phyloP scores from a whole-genome alignment of 2,888 invertebrate genomes.

The Cephonodes hylas region DNA sequence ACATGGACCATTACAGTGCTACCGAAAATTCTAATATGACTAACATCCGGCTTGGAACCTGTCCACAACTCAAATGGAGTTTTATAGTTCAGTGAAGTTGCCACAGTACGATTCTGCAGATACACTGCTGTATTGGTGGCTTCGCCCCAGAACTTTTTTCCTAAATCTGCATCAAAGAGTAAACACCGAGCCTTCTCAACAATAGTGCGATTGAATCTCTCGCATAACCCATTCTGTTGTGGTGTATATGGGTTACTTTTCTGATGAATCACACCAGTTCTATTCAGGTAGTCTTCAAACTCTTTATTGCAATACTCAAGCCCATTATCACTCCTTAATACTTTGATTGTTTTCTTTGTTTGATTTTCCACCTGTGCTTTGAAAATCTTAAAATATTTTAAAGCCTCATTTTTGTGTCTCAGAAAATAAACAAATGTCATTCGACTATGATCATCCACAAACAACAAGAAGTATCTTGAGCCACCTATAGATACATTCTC shows the following conservation, averaged over 20 bases:
- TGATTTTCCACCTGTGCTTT: neutral
- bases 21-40: too few species aligned
- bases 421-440: neutral
- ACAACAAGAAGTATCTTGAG: too few species aligned
- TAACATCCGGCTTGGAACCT: too few species aligned
- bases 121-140: too few species aligned
- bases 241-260: neutral
- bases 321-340: neutral
- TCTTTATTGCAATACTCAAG: neutral
- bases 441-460: too few species aligned
- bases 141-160: too few species aligned
- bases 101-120: too few species aligned
- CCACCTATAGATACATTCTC: slow-evolving; percentile 15
- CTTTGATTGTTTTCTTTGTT: neutral
- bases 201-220: neutral
- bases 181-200: too few species aligned
- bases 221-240: neutral
- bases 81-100: too few species aligned
- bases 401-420: neutral
- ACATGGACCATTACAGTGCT: too few species aligned
- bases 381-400: neutral
- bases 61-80: too few species aligned
- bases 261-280: neutral
- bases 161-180: too few species aligned
- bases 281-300: neutral